phyloP scores from a whole-genome alignment of 2,113 vertebrate species.

The Enhydra lutris region DNA sequence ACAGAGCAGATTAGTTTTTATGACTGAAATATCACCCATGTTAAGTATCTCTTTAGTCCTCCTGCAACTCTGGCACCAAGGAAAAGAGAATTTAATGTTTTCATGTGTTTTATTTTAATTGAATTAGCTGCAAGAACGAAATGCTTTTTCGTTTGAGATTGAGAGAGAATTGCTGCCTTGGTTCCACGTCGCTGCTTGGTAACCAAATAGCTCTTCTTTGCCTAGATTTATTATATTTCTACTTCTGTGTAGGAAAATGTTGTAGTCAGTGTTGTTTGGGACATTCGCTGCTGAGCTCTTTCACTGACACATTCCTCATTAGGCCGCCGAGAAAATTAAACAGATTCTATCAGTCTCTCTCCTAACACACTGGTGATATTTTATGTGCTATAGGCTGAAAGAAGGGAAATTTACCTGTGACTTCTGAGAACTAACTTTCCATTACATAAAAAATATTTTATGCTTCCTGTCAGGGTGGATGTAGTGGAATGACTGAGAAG shows the following conservation, averaged over 20 bases:
- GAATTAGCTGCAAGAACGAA: constrained; percentile 27
- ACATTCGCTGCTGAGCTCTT: constrained; percentile 39
- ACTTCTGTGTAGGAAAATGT: constrained; percentile 13
- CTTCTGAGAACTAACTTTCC: constrained; percentile 36
- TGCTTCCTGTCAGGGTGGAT: neutral
- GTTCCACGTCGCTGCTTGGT: constrained; percentile 45
- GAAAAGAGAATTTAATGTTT: constrained; percentile 53
- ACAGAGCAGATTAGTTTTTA: neutral
- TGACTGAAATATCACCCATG: neutral
- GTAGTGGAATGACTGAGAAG: neutral
- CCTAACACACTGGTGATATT: constrained; percentile 18
- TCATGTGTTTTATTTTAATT: constrained; percentile 57
- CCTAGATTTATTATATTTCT: constrained; percentile 40
- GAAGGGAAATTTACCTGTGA: constrained; percentile 27
- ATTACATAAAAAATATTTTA: constrained; percentile 37
- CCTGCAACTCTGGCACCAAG: neutral
- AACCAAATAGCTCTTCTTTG: constrained; percentile 41
- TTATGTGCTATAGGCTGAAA: constrained; percentile 9
- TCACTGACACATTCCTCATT: constrained; percentile 48
- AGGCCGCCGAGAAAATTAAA: constrained; percentile 62
- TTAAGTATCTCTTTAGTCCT: constrained; percentile 42
- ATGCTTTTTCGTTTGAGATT: constrained; percentile 12
- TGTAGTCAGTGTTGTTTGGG: neutral
- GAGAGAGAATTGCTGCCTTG: neutral
- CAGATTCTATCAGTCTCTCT: constrained; percentile 34